phyloP scores from a whole-genome alignment of 2,113 vertebrate genomes.

The Calyptomena viridis region DNA sequence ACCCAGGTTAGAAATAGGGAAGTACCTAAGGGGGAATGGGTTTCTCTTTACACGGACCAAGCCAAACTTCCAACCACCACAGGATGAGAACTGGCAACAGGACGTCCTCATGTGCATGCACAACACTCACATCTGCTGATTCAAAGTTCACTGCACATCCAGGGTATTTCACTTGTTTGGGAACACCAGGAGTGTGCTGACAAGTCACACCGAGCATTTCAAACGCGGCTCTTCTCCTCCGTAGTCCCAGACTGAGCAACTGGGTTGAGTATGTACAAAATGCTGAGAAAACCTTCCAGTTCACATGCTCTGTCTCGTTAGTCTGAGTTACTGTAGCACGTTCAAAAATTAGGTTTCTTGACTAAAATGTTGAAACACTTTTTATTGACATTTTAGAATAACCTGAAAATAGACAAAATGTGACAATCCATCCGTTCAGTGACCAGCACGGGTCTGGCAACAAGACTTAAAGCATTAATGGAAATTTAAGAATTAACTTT shows the following conservation, averaged over 20 bases:
- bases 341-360: conserved; percentile 29
- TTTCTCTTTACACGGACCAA: conserved; percentile 36
- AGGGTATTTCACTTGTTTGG: neutral
- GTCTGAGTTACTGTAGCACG: conserved; percentile 14
- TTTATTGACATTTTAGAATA: conserved; percentile 48
- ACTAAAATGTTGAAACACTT: conserved; percentile 15
- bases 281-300: conserved; percentile 38
- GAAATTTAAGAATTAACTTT: neutral
- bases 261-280: conserved; percentile 52
- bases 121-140: conserved; percentile 11
- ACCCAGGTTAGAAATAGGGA: conserved; percentile 29
- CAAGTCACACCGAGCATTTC: neutral
- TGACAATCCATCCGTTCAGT: neutral
- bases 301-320: conserved; percentile 17
- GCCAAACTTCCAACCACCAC: conserved; percentile 51
- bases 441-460: conserved; percentile 37
- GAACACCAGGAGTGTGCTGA: neutral
- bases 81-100: conserved; percentile 33
- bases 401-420: conserved; percentile 47
- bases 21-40: neutral
- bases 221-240: neutral
- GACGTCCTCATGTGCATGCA: conserved; percentile 33
- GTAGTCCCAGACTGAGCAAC: conserved; percentile 1
- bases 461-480: conserved; percentile 50
- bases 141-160: conserved; percentile 33